These are phyloP conservation scores for Leptarthrus brevirostris DNA, from an alignment of 2,888 invertebrate genomes.

Conservation along the genomic window DNA sequence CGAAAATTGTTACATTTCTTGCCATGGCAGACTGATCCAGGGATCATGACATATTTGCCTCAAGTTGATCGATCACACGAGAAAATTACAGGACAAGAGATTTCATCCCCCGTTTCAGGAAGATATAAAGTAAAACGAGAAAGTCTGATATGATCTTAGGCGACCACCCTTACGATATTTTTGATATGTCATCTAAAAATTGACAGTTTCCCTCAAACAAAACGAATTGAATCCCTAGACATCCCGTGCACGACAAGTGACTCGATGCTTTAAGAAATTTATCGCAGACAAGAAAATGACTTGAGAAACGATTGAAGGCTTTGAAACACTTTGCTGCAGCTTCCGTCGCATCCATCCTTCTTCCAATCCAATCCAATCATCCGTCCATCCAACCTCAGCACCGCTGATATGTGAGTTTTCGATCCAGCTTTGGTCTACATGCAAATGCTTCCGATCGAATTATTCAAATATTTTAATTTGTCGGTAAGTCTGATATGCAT, in stretches of 20 bases:
- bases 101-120: conserved; percentile 23
- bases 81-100: conserved; percentile 19
- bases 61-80: conserved; percentile 35
- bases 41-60: conserved; percentile 27
- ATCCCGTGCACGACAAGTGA: neutral
- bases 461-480: conserved; percentile 49
- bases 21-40: neutral
- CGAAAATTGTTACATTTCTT: neutral
- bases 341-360: conserved; percentile 37
- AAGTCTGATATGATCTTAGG: conserved; percentile 31
- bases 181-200: conserved; percentile 38
- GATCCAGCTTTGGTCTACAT: conserved; percentile 37
- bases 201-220: conserved; percentile 34
- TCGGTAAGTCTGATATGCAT: conserved; percentile 42
- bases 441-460: conserved; percentile 37
- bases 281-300: conserved; percentile 14
- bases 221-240: conserved; percentile 16
- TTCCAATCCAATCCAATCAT: conserved; percentile 12
- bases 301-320: conserved; percentile 25
- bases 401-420: conserved; percentile 20
- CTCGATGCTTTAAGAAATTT: neutral
- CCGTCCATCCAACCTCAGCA: conserved; percentile 20
- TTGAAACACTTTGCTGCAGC: conserved; percentile 35
- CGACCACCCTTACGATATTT: conserved; percentile 41
- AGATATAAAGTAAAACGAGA: conserved; percentile 7